Conservation (phyloP, 2,888 invertebrate species). For the Agrenia bidenticulata region DNA sequence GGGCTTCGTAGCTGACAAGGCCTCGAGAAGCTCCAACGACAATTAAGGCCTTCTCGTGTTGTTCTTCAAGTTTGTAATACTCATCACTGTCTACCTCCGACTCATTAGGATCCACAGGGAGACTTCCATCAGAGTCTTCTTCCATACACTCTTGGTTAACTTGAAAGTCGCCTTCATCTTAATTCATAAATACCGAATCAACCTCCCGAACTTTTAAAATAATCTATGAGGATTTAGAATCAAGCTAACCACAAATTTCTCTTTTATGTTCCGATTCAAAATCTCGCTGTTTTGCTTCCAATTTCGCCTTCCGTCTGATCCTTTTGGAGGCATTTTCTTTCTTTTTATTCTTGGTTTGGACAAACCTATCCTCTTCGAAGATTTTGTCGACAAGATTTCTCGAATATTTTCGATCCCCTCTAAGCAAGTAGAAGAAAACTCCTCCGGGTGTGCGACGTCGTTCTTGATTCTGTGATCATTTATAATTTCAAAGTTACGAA, state of each 20-base stretch:
- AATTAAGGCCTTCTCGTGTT: not conserved
- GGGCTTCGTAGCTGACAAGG: not conserved
- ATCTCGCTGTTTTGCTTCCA: conserved; percentile 10
- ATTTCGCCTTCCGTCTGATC: conserved; percentile 19
- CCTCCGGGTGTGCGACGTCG: conserved; percentile 59
- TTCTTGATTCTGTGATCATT: conserved; percentile 56
- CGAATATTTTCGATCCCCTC: conserved; percentile 51
- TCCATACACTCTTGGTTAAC: not conserved
- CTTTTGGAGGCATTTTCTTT: conserved; percentile 22
- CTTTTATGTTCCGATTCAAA: not conserved
- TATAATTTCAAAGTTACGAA: too few species aligned
- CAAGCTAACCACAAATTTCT: too few species aligned
- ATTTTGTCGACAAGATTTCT: conserved; percentile 40
- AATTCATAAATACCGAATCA: too few species aligned
- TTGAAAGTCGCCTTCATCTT: too few species aligned
- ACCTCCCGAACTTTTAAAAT: too few species aligned
- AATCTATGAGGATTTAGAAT: too few species aligned
- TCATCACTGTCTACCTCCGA: conserved; percentile 11
- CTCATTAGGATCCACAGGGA: conserved; percentile 12
- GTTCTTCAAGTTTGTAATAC: not conserved
- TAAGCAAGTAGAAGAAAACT: conserved; percentile 56
- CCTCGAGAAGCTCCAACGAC: not conserved
- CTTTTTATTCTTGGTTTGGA: conserved; percentile 22
- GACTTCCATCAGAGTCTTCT: not conserved
- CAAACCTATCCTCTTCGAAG: conserved; percentile 41